These are phyloP conservation scores for Dreissena rostriformis DNA, from an alignment of 1,140 invertebrate genomes.

Conservation along the genomic window DNA sequence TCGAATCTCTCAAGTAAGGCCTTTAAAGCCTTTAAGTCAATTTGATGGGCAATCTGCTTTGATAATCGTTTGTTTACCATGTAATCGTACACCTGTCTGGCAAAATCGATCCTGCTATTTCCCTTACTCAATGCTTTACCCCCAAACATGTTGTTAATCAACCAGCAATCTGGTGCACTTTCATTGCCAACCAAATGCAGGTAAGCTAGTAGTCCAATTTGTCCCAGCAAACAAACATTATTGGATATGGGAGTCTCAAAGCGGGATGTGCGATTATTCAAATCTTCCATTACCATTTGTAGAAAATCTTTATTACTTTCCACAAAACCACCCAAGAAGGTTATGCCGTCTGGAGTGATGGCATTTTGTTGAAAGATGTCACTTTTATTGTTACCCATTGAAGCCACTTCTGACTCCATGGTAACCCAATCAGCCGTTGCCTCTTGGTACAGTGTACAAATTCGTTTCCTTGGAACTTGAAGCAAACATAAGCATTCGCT, in stretches of 20 bases:
- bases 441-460: constrained; percentile 16
- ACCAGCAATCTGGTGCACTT: constrained; percentile 12
- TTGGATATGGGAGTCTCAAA: constrained; percentile 18
- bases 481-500: constrained; percentile 19
- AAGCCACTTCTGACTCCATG: not conserved
- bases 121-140: not conserved
- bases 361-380: not conserved
- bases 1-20: not conserved
- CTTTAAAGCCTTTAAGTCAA: constrained; percentile 1
- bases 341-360: not conserved
- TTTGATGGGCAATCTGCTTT: not conserved
- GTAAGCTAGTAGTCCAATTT: not conserved
- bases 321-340: constrained; percentile 14
- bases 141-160: constrained; percentile 23
- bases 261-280: no score
- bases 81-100: not conserved
- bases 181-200: not conserved
- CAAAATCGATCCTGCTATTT: not conserved
- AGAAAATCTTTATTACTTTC: constrained; percentile 16
- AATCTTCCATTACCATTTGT: not conserved
- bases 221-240: not conserved
- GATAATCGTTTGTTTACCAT: not conserved
- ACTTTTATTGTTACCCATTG: not conserved
- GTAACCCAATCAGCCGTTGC: not conserved
- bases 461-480: not conserved